Percentiles rank a stretch among this genome's conserved stretches.
phyloP scores from a whole-genome alignment of 2,797 vertebrate species.

The Cygnus olor region DNA sequence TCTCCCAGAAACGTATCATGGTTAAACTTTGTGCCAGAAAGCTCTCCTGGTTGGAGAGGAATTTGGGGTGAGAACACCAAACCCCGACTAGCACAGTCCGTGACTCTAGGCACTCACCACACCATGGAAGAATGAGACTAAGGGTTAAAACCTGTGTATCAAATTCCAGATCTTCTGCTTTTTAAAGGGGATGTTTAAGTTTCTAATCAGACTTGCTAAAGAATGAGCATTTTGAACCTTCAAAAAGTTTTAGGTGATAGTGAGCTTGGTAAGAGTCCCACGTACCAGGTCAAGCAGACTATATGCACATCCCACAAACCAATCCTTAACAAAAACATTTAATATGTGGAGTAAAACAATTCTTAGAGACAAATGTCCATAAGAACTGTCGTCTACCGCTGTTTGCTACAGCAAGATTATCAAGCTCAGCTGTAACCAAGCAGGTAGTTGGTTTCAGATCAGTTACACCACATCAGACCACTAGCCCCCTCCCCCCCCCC shows the following conservation, averaged over 20 bases:
- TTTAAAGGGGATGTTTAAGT: not conserved
- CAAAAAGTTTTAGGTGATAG: not conserved
- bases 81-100: not conserved
- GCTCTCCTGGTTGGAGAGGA: not conserved
- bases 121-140: not conserved
- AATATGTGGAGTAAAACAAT: not conserved
- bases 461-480: not conserved
- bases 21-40: not conserved
- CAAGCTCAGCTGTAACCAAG: not conserved
- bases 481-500: not conserved
- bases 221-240: not conserved
- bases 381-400: not conserved
- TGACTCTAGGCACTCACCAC: not conserved
- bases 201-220: not conserved
- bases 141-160: rapidly evolving
- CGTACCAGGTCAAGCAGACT: not conserved
- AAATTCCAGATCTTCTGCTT: not conserved
- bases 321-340: not conserved
- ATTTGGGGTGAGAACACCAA: not conserved
- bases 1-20: not conserved
- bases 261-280: not conserved
- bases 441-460: not conserved
- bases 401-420: not conserved
- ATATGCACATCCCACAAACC: not conserved
- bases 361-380: rapidly evolving